Conservation (phyloP, 2,797 vertebrate species). For the Enteromius paludinosus region DNA sequence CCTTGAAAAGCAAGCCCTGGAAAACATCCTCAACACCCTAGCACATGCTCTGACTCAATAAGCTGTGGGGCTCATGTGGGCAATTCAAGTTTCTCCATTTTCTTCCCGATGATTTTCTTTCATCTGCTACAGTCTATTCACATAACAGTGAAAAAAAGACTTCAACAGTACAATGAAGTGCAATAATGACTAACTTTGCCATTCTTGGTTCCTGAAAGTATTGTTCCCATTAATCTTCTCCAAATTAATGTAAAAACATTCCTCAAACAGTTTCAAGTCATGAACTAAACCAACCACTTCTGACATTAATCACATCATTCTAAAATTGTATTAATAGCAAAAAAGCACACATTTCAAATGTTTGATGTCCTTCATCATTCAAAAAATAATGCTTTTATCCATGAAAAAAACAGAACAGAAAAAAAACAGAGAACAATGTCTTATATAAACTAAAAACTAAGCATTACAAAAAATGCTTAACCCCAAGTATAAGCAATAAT, state of each 20-base stretch:
- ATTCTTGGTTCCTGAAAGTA: conserved; percentile 1
- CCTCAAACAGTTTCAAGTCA: background rate
- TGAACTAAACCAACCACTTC: background rate
- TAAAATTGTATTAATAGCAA: background rate
- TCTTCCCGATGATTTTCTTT: background rate
- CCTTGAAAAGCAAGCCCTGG: conserved; percentile 4
- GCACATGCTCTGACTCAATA: background rate
- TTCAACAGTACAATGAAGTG: background rate
- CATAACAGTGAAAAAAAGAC: background rate
- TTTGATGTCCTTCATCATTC: background rate
- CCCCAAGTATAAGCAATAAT: background rate
- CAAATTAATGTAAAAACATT: background rate
- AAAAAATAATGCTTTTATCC: background rate
- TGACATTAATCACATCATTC: background rate
- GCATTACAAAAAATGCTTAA: conserved; percentile 3
- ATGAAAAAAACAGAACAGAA: no score
- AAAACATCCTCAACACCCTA: conserved; percentile 19
- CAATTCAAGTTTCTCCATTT: background rate
- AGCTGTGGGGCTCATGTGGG: background rate
- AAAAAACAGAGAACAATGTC: no score
- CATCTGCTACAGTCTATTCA: background rate
- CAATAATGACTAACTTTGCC: background rate
- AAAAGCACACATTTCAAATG: background rate
- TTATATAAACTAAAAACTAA: no score
- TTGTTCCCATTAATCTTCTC: background rate